phyloP scores from a whole-genome alignment of 2,797 vertebrate species.

The Hyperoplus immaculatus region DNA sequence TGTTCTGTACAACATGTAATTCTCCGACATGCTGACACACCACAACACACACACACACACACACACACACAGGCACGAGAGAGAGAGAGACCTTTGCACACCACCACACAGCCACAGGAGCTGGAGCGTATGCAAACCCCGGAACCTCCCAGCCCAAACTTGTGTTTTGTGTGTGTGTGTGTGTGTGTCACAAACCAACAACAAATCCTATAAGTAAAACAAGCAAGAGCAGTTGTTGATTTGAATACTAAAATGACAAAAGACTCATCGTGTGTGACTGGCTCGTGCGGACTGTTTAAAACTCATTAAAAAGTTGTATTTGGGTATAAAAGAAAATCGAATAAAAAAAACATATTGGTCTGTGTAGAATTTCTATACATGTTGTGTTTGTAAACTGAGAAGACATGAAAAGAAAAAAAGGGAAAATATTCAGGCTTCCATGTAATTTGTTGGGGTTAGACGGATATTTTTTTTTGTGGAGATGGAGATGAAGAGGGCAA shows the following conservation, averaged over 20 bases:
- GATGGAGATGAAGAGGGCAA: slow-evolving; percentile 41
- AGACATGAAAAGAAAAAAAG: slow-evolving; percentile 68
- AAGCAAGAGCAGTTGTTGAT: slow-evolving; percentile 64
- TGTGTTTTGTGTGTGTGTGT: slow-evolving; percentile 79
- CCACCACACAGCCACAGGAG: slow-evolving; percentile 42
- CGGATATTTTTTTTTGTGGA: slow-evolving; percentile 43
- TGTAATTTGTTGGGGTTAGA: slow-evolving; percentile 70
- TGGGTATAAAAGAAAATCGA: slow-evolving; percentile 72
- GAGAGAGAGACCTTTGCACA: slow-evolving; percentile 67
- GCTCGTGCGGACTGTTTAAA: slow-evolving; percentile 85
- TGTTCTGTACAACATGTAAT: slow-evolving; percentile 76
- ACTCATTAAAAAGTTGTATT: slow-evolving; percentile 75
- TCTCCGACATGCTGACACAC: slow-evolving; percentile 53
- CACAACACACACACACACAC: slow-evolving; percentile 25
- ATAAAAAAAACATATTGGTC: slow-evolving; percentile 81
- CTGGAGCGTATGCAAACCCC: slow-evolving; percentile 61
- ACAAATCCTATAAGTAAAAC: slow-evolving; percentile 56
- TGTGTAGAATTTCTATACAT: slow-evolving; percentile 86
- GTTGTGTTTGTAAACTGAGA: slow-evolving; percentile 87
- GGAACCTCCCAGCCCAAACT: slow-evolving; percentile 63
- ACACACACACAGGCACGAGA: slow-evolving; percentile 56
- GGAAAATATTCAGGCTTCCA: slow-evolving; percentile 81
- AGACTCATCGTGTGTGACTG: slow-evolving; percentile 83
- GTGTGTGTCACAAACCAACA: slow-evolving; percentile 44
- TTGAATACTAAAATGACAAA: slow-evolving; percentile 69